Conservation (phyloP, 2,113 vertebrate genomes). For the Tetrax tetrax region DNA sequence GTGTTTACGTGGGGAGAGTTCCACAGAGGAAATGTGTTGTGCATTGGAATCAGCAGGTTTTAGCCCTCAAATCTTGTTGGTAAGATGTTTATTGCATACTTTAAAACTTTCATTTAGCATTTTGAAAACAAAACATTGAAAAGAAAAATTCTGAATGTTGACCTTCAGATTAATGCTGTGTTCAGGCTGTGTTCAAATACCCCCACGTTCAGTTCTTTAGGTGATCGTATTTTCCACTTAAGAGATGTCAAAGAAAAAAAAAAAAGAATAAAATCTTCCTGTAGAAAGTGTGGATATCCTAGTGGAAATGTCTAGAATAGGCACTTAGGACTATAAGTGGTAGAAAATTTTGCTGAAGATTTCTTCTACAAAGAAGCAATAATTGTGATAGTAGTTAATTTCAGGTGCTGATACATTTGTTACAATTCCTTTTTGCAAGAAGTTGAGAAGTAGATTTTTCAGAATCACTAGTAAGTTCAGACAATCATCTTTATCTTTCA, state of each 20-base stretch:
- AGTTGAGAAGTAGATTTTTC: background rate
- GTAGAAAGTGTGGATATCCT: background rate
- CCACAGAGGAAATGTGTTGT: conserved; percentile 82
- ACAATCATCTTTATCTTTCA: background rate
- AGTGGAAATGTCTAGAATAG: background rate
- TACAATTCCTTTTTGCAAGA: background rate
- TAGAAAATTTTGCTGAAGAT: background rate
- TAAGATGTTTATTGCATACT: conserved; percentile 65
- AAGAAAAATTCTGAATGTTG: background rate
- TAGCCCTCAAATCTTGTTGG: conserved; percentile 90
- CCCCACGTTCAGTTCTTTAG: background rate
- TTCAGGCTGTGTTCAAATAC: background rate
- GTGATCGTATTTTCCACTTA: background rate
- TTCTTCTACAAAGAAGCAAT: background rate
- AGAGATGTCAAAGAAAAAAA: background rate
- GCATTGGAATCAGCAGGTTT: conserved; percentile 86
- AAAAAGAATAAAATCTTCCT: background rate
- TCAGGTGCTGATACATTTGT: background rate
- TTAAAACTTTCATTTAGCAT: background rate
- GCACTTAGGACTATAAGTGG: background rate
- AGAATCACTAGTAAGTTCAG: background rate
- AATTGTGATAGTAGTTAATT: background rate
- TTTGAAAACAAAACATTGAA: background rate
- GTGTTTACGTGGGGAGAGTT: conserved; percentile 87
- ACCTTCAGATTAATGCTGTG: background rate